Evolutionary conservation across 1,140 invertebrate species (phyloP), one percentile per base, ranked within the genome.

Genomic region (Zaprionus nigranus): DNA sequence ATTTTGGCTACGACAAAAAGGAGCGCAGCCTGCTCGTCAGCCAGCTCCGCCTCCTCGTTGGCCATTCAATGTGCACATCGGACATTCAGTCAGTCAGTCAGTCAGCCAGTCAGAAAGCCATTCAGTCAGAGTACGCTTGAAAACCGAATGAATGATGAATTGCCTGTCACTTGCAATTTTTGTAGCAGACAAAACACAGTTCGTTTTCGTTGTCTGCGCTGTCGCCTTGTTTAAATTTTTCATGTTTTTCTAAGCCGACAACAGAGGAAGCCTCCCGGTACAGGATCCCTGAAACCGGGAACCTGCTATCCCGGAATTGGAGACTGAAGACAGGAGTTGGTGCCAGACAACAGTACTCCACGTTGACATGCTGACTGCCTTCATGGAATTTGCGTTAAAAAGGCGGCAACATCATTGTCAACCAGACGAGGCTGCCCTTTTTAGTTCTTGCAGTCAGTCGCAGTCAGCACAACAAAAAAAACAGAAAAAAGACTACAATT

Each of bases 111-210:
- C 64, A 51, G 22, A 28, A 24, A 64, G 46, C 4, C 49, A 64
- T 30, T 17, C 53, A 59, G 38, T 49, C 24, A 51, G 74, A 51
- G 74, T 81, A 78, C 75, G 72, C 68, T 76, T 78, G 68, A 79
- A 90, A 88, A 74, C 81, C 78, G 74, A 88, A 90, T 88, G 85
- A 88, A 88, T 88, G 85, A 88, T 88, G 85, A 88, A 90, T 88
- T 90, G 85, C 85, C 85, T 88, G 85, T 88, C 85, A 88, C 85
- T 90, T 90, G 85, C 85, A 88, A 90, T 88, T 88, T 88, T 88
- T 90, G 80, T 82, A 57, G 85, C 85, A 79, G 85, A 90, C 81
- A 81, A 79, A 82, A 84, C 78, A 88, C 78, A 78, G 74, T 56
- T 72, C 74, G 61, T 69, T 56, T 63, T 74, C 74, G 78, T 70